phyloP scores from a whole-genome alignment of 2,797 vertebrate species.

The Crocidura indochinensis region DNA sequence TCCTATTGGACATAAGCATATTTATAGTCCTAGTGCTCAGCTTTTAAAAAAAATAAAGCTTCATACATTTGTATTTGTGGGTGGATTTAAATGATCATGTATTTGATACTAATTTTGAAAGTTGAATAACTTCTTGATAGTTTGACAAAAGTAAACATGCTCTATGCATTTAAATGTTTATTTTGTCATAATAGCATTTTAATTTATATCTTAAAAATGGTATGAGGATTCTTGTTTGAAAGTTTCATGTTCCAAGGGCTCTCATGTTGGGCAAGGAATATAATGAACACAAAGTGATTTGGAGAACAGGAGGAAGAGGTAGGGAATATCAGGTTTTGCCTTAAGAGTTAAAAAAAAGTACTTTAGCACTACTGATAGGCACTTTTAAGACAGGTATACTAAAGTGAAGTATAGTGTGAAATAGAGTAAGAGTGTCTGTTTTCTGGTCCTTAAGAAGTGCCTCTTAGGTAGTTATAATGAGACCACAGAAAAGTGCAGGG shows the following conservation, averaged over 20 bases:
- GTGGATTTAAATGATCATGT: constrained; percentile 70
- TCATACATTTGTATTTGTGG: constrained; percentile 67
- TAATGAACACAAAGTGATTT: constrained; percentile 38
- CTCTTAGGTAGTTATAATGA: constrained; percentile 39
- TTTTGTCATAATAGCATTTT: constrained; percentile 72
- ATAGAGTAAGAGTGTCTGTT: constrained; percentile 41
- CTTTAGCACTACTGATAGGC: constrained; percentile 50
- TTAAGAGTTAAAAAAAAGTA: constrained; percentile 74
- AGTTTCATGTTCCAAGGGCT: constrained; percentile 54
- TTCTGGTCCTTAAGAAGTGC: constrained; percentile 74
- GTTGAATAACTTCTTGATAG: constrained; percentile 64
- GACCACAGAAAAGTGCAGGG: constrained; percentile 8
- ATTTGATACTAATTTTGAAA: constrained; percentile 78
- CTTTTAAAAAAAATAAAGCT: constrained; percentile 72
- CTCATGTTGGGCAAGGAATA: constrained; percentile 30
- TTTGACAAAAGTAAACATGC: constrained; percentile 64
- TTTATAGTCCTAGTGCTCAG: constrained; percentile 56
- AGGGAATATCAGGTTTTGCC: constrained; percentile 73
- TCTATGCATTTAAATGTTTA: constrained; percentile 72
- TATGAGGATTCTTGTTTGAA: constrained; percentile 67
- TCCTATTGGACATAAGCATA: constrained; percentile 42
- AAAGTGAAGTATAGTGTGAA: constrained; percentile 26
- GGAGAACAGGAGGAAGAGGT: not conserved
- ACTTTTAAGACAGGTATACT: constrained; percentile 58
- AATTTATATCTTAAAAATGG: constrained; percentile 55